These are phyloP conservation scores for Gulo gulo DNA, from an alignment of 2,113 vertebrate genomes.

Conservation along the genomic window DNA sequence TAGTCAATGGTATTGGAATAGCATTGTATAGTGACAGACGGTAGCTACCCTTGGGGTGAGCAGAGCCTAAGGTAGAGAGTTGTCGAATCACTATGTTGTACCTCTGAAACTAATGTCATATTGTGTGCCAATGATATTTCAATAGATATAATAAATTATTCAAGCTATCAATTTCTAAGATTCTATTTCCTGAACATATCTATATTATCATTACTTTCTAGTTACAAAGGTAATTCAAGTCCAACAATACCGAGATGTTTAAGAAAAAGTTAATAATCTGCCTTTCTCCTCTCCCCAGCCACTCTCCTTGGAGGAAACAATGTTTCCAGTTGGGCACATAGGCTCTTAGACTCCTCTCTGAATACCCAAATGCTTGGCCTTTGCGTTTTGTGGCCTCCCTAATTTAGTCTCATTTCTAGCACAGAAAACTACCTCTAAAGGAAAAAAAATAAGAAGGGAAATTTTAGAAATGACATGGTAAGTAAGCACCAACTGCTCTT, in stretches of 20 bases:
- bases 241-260: neutral
- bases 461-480: conserved; percentile 3
- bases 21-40: neutral
- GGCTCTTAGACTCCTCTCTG: neutral
- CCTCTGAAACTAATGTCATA: neutral
- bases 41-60: neutral
- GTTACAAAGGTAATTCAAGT: neutral
- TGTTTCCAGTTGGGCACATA: neutral
- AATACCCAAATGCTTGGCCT: neutral
- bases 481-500: neutral
- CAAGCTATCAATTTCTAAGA: neutral
- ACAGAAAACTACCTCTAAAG: neutral
- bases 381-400: neutral
- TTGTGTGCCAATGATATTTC: neutral
- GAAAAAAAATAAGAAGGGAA: neutral
- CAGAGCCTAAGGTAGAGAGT: neutral
- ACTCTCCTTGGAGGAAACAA: neutral
- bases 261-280: neutral
- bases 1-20: neutral
- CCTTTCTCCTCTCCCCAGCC: neutral
- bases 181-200: neutral
- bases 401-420: neutral
- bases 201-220: neutral
- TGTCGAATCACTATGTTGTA: neutral
- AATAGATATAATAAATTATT: neutral